A percentile compares a stretch with the other conserved stretches of the same genome.
Conservation (phyloP, 1,140 invertebrate genomes). For the Watersipora subatra region DNA sequence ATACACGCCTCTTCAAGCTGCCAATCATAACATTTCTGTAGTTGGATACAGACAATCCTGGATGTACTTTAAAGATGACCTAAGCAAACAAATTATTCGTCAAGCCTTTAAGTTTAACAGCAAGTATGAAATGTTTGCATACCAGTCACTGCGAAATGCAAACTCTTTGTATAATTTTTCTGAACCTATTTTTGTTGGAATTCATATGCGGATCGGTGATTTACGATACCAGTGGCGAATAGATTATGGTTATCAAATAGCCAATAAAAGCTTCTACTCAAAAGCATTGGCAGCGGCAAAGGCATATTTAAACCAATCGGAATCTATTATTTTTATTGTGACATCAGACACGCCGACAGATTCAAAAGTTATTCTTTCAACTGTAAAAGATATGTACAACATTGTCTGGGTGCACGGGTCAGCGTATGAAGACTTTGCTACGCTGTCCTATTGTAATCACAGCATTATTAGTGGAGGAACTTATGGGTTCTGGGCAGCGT, state of each 20-base stretch:
- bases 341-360: background rate
- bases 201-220: constrained; percentile 6
- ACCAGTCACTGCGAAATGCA: background rate
- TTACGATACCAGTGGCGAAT: background rate
- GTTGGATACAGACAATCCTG: constrained; percentile 10
- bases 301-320: background rate
- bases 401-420: constrained; percentile 1
- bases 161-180: background rate
- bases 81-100: background rate
- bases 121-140: background rate
- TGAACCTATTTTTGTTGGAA: background rate
- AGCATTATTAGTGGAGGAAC: constrained; percentile 23
- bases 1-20: background rate
- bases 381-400: background rate
- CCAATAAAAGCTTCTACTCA: background rate
- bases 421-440: constrained; percentile 22
- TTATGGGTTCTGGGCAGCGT: constrained; percentile 28
- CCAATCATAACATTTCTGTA: background rate
- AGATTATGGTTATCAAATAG: background rate
- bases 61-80: constrained; percentile 7
- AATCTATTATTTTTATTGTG: background rate
- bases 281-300: background rate
- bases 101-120: constrained; percentile 5
- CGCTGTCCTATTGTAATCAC: constrained; percentile 20
- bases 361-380: background rate